phyloP scores from a whole-genome alignment of 2,797 vertebrate species.

The Phylloscopus collybita region DNA sequence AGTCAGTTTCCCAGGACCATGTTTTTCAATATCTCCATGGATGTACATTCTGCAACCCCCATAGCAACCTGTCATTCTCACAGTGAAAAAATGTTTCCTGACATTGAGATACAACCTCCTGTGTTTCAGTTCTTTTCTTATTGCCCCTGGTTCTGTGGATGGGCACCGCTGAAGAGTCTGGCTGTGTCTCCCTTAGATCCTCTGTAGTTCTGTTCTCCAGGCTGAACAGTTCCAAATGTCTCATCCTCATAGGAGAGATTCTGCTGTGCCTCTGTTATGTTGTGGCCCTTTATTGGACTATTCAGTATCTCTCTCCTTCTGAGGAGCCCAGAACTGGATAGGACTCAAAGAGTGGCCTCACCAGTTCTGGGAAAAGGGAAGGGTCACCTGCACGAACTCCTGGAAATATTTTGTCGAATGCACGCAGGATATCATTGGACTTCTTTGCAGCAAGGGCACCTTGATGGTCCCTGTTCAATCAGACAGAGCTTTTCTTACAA shows the following conservation, averaged over 20 bases:
- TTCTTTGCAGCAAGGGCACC: not conserved
- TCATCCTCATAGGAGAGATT: not conserved
- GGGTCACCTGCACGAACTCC: not conserved
- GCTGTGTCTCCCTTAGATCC: not conserved
- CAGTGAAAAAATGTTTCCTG: not conserved
- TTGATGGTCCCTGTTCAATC: not conserved
- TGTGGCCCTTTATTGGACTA: not conserved
- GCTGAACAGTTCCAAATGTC: not conserved
- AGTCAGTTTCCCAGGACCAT: not conserved
- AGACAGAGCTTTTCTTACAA: not conserved
- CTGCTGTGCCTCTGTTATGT: not conserved
- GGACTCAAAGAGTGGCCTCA: not conserved
- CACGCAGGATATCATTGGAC: not conserved
- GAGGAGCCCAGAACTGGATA: not conserved
- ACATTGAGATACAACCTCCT: not conserved
- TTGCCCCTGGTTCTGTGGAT: not conserved
- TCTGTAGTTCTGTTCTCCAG: not conserved
- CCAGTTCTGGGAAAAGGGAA: not conserved
- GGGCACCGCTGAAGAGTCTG: not conserved
- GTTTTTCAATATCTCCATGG: not conserved
- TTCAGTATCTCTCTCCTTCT: not conserved
- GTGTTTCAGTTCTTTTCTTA: not conserved
- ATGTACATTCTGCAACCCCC: not conserved
- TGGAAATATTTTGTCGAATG: not conserved
- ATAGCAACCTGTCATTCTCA: not conserved